Base-by-base conservation (phyloP, 2,888 invertebrate species). In the Sminthurinus aureus region DNA sequence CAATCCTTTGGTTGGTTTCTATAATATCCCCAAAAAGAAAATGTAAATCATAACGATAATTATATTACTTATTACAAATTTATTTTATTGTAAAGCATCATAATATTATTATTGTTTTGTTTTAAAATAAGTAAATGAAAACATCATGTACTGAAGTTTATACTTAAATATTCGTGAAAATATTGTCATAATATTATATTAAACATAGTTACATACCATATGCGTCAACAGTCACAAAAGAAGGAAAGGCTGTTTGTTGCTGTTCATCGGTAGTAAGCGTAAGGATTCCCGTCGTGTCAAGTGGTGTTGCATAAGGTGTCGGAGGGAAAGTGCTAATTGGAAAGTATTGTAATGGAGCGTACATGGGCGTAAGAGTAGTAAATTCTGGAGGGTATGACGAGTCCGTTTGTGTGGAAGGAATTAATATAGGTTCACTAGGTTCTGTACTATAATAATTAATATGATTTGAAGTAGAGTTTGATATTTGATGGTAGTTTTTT, bases 201-300 rank as follows among this genome's bases (percentile, higher is more conserved):
- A n/a, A n/a, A n/a, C n/a, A n/a, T n/a, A n/a, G n/a, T n/a, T n/a
- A n/a, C n/a, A n/a, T n/a, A n/a, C n/a, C n/a, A n/a, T n/a, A n/a
- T 11, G 81, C 58, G 58, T 81, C 81, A 8, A 81, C 81, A 52
- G 85, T 84, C 51, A 84, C 74, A 15, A 83, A 82, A 18, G 84
- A 82, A 24, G 84, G 66, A 74, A 84, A 85, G 24, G 76, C 51
- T 11, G 52, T 52, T 52, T 8, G 52, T 13, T 52, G 52, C 24
- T 71, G 71, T 22, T 82, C 84, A 22, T 82, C 84, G 84, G 76
- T 86, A 84, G 79, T 87, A 87, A 74, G 87, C 87, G 87, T 87
- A 24, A 87, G 79, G 84, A 86, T 86, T 51, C 81, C 84, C 20
- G 81, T n/a, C 20, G 74, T 73, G 52, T 81, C 81, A 3, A 77